Evolutionary conservation across 1,140 invertebrate species (phyloP).

Genomic region (Panonychus citri): DNA sequence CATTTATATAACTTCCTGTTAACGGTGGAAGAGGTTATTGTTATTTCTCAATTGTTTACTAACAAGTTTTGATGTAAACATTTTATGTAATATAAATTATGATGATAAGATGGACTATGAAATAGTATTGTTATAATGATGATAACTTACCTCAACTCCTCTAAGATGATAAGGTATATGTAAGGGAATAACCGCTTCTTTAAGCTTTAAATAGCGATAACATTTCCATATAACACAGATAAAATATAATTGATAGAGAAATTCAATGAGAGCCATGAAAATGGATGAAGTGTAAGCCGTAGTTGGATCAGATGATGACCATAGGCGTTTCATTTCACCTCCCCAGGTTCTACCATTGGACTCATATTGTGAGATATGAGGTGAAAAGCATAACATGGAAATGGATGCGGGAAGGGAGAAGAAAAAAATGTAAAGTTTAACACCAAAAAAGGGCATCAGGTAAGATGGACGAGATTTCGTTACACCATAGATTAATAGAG

Average conservation of each 20-base stretch:
- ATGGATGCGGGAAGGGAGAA: conserved; percentile 28
- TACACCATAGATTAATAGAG: conserved; percentile 9
- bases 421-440: conserved; percentile 67
- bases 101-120: too few species aligned
- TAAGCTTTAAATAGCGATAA: conserved; percentile 10
- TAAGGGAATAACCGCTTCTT: conserved; percentile 1
- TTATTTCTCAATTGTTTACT: too few species aligned
- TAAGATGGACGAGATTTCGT: conserved; percentile 32
- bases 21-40: too few species aligned
- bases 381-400: neutral
- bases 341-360: neutral
- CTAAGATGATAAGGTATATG: too few species aligned
- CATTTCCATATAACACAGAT: conserved; percentile 12
- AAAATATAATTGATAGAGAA: conserved; percentile 9
- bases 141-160: too few species aligned
- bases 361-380: neutral
- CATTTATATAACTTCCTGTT: too few species aligned
- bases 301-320: neutral
- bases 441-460: conserved; percentile 60
- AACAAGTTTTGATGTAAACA: too few species aligned
- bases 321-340: neutral
- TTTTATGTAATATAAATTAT: too few species aligned
- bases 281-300: conserved; percentile 6
- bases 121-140: too few species aligned
- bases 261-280: conserved; percentile 2